Conservation (phyloP, 2,113 vertebrate species). For the Tupaia tana region DNA sequence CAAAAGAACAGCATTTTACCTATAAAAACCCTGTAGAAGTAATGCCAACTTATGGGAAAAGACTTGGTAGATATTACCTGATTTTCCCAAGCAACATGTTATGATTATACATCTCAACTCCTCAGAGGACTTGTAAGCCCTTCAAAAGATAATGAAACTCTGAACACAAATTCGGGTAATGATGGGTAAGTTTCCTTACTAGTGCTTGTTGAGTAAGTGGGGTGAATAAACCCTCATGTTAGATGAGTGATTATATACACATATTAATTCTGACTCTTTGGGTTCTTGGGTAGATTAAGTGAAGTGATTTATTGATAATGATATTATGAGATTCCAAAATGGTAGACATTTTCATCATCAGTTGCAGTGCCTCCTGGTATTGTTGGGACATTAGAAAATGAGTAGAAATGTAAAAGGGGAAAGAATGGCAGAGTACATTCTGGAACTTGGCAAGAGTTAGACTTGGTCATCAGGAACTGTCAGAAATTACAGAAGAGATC, state of each 20-base stretch:
- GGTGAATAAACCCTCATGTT: neutral
- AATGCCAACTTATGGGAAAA: neutral
- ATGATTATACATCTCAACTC: neutral
- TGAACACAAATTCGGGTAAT: neutral
- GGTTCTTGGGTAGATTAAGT: neutral
- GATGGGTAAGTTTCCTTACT: neutral
- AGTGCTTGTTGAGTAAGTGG: neutral
- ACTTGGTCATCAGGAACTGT: neutral
- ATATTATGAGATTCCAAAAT: neutral
- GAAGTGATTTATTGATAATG: neutral
- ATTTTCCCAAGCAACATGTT: neutral
- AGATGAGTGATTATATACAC: neutral
- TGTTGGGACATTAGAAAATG: neutral
- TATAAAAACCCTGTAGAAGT: neutral
- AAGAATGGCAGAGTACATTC: neutral
- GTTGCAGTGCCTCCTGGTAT: neutral
- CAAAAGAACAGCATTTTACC: neutral
- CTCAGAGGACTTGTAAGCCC: neutral
- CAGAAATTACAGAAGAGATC: neutral
- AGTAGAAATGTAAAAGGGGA: neutral
- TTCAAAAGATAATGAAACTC: neutral
- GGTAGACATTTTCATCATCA: neutral
- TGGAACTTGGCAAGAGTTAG: neutral
- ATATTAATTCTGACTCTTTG: neutral
- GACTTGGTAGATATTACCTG: neutral